These are phyloP conservation scores for Bagarius yarrelli DNA, from an alignment of 2,113 vertebrate species.

Conservation along the genomic window DNA sequence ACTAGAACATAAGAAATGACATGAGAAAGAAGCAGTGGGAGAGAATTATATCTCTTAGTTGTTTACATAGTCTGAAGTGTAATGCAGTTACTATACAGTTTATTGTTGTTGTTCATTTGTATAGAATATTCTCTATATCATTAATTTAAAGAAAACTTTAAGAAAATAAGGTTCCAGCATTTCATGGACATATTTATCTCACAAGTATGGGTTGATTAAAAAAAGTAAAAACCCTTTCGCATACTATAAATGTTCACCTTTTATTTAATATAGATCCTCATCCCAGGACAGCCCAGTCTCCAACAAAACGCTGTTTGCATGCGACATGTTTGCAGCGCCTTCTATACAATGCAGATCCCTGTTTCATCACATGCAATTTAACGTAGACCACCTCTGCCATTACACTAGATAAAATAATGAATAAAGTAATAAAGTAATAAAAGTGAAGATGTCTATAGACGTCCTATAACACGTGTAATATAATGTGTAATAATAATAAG, in stretches of 20 bases:
- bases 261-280: neutral
- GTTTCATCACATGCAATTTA: neutral
- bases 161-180: too few relatives aligned
- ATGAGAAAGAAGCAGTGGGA: neutral
- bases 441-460: neutral
- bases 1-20: conserved; percentile 13
- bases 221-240: neutral
- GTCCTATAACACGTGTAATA: conserved; percentile 5
- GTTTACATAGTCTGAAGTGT: neutral
- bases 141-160: neutral
- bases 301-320: neutral
- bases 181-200: too few relatives aligned
- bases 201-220: neutral
- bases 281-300: neutral
- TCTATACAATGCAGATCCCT: neutral
- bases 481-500: conserved; percentile 37
- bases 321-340: neutral
- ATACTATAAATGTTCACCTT: neutral
- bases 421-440: too few relatives aligned
- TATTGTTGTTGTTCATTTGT: neutral
- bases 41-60: neutral
- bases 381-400: neutral
- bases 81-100: neutral
- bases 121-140: neutral
- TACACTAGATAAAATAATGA: neutral